Evolutionary conservation across 2,113 vertebrate species (phyloP).

Genomic region (Neodon shergylaensis): DNA sequence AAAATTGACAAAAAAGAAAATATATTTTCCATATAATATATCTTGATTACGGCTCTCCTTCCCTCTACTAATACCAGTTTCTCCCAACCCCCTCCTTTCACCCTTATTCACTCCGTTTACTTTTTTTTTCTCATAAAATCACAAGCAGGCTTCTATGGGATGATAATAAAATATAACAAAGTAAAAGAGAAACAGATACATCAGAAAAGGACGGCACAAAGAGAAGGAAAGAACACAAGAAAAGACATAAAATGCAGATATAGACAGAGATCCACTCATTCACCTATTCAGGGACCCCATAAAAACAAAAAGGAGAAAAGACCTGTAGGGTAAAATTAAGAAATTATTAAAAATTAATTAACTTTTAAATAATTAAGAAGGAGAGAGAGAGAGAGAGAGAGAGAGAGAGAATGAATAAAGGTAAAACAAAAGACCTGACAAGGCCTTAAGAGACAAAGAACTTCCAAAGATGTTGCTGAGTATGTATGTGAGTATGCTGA

Average conservation of each 20-base stretch:
- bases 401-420: not conserved
- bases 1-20: no score
- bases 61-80: not conserved
- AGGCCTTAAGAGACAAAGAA: not conserved
- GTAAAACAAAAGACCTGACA: not conserved
- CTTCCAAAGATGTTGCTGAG: not conserved
- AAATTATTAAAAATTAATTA: not conserved
- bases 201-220: not conserved
- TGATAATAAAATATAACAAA: not conserved
- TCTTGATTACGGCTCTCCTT: not conserved
- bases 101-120: not conserved
- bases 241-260: not conserved
- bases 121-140: not conserved
- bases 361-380: not conserved
- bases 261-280: not conserved
- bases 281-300: not conserved
- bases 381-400: not conserved
- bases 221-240: not conserved
- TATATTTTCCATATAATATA: not conserved
- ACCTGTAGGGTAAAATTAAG: not conserved
- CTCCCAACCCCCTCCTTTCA: no score
- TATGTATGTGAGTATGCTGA: not conserved
- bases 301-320: not conserved
- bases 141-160: not conserved
- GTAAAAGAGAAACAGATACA: not conserved